Percentiles rank a stretch among this genome's conserved stretches.
These are phyloP conservation scores for Oryzias woworae DNA, from an alignment of 2,113 vertebrate genomes.

Conservation along the genomic window DNA sequence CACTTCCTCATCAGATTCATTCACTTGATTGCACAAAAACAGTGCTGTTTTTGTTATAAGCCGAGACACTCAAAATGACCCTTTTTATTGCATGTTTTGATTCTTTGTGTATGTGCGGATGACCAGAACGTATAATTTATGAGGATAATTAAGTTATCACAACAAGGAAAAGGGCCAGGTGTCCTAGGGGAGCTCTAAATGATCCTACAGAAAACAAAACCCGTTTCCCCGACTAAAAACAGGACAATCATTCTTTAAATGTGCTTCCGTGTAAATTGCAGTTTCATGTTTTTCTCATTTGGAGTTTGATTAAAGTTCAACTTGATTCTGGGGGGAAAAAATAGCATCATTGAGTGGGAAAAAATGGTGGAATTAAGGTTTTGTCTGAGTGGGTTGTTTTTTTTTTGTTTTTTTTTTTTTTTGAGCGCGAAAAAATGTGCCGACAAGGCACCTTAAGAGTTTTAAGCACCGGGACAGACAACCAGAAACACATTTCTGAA, in stretches of 20 bases:
- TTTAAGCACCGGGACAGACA: constrained; percentile 60
- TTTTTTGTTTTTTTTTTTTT: constrained; percentile 19
- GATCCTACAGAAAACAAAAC: constrained; percentile 36
- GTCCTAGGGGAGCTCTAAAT: constrained; percentile 56
- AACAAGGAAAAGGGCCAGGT: constrained; percentile 64
- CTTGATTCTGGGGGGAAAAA: constrained; percentile 27
- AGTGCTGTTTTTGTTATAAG: constrained; percentile 20
- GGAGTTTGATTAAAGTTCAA: constrained; percentile 57
- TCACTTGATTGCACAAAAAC: constrained; percentile 24
- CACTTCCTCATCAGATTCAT: constrained; percentile 12
- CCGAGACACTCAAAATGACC: constrained; percentile 22
- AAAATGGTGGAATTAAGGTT: constrained; percentile 33
- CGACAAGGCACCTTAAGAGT: constrained; percentile 53
- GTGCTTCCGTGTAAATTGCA: constrained; percentile 49
- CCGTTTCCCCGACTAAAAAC: constrained; percentile 51
- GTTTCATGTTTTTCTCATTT: constrained; percentile 58
- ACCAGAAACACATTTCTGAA: constrained; percentile 75
- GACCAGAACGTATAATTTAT: constrained; percentile 60
- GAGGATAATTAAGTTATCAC: constrained; percentile 66
- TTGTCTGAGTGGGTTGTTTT: no score
- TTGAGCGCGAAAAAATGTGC: constrained; percentile 50
- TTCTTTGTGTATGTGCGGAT: constrained; percentile 36
- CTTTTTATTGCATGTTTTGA: constrained; percentile 44
- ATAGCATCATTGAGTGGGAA: constrained; percentile 15
- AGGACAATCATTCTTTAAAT: constrained; percentile 53